Evolutionary conservation across 23 tunicate species (phyloP), one percentile per base, ranked within the genome.

Genomic region (Corella eumyota): DNA sequence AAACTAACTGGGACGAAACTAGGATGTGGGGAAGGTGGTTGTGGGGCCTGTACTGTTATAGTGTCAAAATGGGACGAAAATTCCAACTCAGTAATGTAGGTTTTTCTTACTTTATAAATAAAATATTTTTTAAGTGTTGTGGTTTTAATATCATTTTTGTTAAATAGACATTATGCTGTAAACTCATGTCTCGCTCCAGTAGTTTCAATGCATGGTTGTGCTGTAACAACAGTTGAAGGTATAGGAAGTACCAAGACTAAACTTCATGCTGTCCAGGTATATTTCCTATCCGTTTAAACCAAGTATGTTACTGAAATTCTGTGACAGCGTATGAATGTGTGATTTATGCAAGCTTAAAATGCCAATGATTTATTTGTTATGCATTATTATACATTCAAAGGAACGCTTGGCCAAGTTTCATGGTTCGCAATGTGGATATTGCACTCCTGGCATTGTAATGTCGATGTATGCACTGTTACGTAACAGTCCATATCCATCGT

Each of bases 11-110:
- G 95, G 9, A 69, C 79, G 27, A 90, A 90, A 58, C 85, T 92
- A n/a, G 98, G 93, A 31, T 92, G 98, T 71, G 98, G 98, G 20
- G 98, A 92, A 71, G 98, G 98, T 13, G 98, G 98, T 1, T 92
- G 98, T 55, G 98, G 98, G 53, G 98, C 98, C 45, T 92, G 98
- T 56, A 92, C 98, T 28, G 98, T 92, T 25, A 92, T 92, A 92
- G 69, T 92, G 6, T 92, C 98, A 9, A 76, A 66, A 34, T 91
- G 95, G 95, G 57, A 74, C 45, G 28, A 28, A 25, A 44, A 75
- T 11, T 36, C 29, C 15, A 29, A 56, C 31, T 40, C 27, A 15
- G 50, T 67, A 5, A 56, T 45, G 82, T 76, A n/a, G 46, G 53
- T n/a, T n/a, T n/a, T n/a, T n/a, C n/a, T n/a, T n/a, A n/a, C n/a